A percentile compares a stretch with the other conserved stretches of the same genome.
These are phyloP conservation scores for Trichogramma evanescens DNA, from an alignment of 2,888 invertebrate genomes.

Conservation along the genomic window DNA sequence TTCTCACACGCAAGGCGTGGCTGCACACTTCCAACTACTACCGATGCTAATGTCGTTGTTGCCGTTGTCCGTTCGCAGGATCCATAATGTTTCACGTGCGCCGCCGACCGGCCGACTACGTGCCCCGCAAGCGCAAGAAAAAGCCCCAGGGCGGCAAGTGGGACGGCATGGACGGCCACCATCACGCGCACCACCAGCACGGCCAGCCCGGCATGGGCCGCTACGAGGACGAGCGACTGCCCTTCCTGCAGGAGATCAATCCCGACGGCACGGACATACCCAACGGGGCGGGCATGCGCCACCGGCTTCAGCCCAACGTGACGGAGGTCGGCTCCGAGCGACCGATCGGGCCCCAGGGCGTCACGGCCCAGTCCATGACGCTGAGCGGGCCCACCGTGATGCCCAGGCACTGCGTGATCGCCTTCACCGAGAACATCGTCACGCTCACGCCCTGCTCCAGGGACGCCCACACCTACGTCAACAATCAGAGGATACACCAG, in stretches of 20 bases:
- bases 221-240: slow-evolving; percentile 54
- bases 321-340: slow-evolving; percentile 73
- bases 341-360: slow-evolving; percentile 52
- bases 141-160: slow-evolving; percentile 56
- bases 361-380: slow-evolving; percentile 55
- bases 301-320: slow-evolving; percentile 56
- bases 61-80: slow-evolving; percentile 52
- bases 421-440: slow-evolving; percentile 82
- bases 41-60: too few species aligned
- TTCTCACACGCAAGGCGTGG: too few species aligned
- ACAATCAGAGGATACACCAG: slow-evolving; percentile 85
- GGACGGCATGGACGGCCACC: slow-evolving; percentile 47
- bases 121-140: slow-evolving; percentile 85
- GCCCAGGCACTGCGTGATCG: slow-evolving; percentile 91
- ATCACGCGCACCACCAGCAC: slow-evolving; percentile 21
- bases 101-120: slow-evolving; percentile 83
- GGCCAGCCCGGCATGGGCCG: slow-evolving; percentile 30
- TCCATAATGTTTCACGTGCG: slow-evolving; percentile 97
- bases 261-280: slow-evolving; percentile 59
- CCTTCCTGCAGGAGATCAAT: slow-evolving; percentile 73
- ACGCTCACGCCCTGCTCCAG: slow-evolving; percentile 90
- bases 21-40: too few species aligned
- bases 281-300: slow-evolving; percentile 45
- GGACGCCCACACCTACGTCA: slow-evolving; percentile 91
- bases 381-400: slow-evolving; percentile 86